A percentile compares a stretch with the other conserved stretches of the same genome.
Conservation (phyloP, 2,888 invertebrate genomes). For the Parnassius orleans region DNA sequence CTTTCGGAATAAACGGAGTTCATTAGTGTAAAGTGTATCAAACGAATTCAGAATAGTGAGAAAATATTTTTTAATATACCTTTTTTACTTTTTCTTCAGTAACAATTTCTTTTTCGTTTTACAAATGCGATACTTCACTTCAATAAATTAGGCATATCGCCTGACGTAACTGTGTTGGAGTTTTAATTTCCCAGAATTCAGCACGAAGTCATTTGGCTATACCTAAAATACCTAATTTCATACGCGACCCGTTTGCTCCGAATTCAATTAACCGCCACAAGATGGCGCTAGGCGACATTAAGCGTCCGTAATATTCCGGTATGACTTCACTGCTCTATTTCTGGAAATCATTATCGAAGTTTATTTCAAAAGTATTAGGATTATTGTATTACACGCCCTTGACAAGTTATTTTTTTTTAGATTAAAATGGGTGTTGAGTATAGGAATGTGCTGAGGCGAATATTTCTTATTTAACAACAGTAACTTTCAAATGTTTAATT, state of each 20-base stretch:
- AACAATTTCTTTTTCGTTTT: too few relatives aligned
- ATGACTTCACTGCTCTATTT: slow-evolving; percentile 17
- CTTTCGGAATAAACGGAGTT: not conserved
- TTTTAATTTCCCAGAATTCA: slow-evolving; percentile 65
- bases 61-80: too few relatives aligned
- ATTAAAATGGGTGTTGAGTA: too few relatives aligned
- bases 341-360: slow-evolving; percentile 23
- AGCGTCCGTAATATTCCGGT: slow-evolving; percentile 20
- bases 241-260: slow-evolving; percentile 43
- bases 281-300: slow-evolving; percentile 46
- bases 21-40: too few relatives aligned
- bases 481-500: too few relatives aligned
- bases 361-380: slow-evolving; percentile 22
- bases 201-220: slow-evolving; percentile 54
- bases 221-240: slow-evolving; percentile 45
- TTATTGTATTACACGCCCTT: not conserved
- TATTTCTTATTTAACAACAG: too few relatives aligned
- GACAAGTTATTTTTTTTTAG: not conserved
- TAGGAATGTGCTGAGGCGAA: too few relatives aligned
- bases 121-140: too few relatives aligned
- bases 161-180: slow-evolving; percentile 17
- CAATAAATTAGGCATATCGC: not conserved
- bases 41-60: too few relatives aligned
- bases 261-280: slow-evolving; percentile 66
- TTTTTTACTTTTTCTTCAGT: too few relatives aligned